Conservation (phyloP, 2,797 vertebrate species). For the Sebastes elongatus region DNA sequence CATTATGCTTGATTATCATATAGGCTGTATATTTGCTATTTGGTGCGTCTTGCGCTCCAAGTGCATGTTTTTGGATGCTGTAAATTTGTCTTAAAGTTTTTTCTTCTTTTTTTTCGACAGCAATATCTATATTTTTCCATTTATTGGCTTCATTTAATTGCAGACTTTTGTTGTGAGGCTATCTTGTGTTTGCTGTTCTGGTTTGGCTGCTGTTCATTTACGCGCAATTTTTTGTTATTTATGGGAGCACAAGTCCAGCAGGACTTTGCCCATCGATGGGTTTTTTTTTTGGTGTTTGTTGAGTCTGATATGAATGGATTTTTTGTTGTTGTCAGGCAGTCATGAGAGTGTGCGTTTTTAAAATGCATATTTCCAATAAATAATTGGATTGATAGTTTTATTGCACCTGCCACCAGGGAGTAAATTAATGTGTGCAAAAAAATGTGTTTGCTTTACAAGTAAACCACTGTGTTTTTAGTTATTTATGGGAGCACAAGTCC, state of each 20-base stretch:
- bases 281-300: conserved; percentile 41
- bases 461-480: conserved; percentile 40
- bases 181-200: conserved; percentile 33
- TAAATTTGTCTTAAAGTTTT: conserved; percentile 60
- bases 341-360: conserved; percentile 29
- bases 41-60: conserved; percentile 54
- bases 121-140: background rate
- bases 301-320: conserved; percentile 46
- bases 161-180: conserved; percentile 48
- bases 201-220: conserved; percentile 50
- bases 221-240: conserved; percentile 58
- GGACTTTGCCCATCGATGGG: conserved; percentile 59
- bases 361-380: background rate
- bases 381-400: background rate
- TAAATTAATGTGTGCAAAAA: background rate
- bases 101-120: background rate
- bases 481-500: conserved; percentile 49
- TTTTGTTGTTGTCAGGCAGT: conserved; percentile 1
- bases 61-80: conserved; percentile 56
- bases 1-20: conserved; percentile 54
- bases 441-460: too few relatives aligned
- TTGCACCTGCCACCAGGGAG: background rate
- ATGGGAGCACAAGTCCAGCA: conserved; percentile 52
- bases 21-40: conserved; percentile 42
- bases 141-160: conserved; percentile 1